Conservation (phyloP, 2,113 vertebrate genomes). For the Platycercus adscitus region DNA sequence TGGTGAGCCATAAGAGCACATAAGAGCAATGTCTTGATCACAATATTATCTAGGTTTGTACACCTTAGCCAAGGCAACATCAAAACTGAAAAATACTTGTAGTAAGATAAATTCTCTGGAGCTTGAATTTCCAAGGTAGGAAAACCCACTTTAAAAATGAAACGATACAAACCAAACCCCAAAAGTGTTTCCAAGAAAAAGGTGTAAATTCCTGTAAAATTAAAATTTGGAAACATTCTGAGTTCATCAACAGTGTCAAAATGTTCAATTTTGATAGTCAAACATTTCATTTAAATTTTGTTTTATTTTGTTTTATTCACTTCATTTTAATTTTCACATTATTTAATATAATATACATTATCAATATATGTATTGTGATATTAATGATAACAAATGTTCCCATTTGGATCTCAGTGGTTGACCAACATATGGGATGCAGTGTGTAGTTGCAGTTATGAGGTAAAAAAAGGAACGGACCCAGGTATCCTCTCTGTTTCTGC, state of each 20-base stretch:
- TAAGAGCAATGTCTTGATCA: not conserved
- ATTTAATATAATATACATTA: not conserved
- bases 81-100: not conserved
- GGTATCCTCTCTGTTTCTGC: not conserved
- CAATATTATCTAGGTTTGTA: not conserved
- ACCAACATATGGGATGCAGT: not conserved
- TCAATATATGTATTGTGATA: not conserved
- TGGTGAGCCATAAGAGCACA: not conserved
- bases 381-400: not conserved
- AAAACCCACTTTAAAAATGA: not conserved
- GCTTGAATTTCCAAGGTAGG: not conserved
- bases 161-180: not conserved
- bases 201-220: not conserved
- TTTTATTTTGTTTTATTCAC: not conserved
- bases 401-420: not conserved
- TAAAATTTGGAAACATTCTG: not conserved
- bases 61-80: not conserved
- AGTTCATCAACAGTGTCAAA: not conserved
- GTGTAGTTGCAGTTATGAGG: not conserved
- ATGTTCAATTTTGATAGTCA: not conserved
- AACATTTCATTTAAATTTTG: not conserved
- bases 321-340: not conserved
- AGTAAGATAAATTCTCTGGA: not conserved
- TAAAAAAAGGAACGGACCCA: not conserved
- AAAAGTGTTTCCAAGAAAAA: not conserved